Evolutionary conservation across 2,888 invertebrate genomes (phyloP).

Genomic region (Trichopoda pennipes): DNA sequence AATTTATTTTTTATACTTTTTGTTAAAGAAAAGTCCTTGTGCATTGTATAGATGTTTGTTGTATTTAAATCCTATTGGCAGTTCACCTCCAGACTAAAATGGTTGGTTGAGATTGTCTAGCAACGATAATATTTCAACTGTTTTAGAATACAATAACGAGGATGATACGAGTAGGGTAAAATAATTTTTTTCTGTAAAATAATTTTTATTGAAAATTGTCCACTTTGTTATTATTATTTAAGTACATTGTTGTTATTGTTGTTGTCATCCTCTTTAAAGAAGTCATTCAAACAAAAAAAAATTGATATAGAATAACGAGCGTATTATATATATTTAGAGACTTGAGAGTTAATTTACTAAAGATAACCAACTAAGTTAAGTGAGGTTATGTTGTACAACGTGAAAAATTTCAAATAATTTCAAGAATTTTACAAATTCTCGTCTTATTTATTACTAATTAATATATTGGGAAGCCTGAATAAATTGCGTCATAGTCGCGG

Average conservation of each 20-base stretch:
- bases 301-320: conserved; percentile 57
- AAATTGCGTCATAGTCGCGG: too few species aligned
- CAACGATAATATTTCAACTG: conserved; percentile 3
- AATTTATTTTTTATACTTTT: too few species aligned
- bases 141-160: not conserved
- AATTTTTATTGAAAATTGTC: conserved; percentile 56
- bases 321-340: conserved; percentile 26
- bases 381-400: too few species aligned
- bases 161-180: conserved; percentile 40
- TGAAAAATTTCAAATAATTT: too few species aligned
- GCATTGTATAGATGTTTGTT: conserved; percentile 19
- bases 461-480: too few species aligned
- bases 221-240: conserved; percentile 57
- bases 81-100: conserved; percentile 9
- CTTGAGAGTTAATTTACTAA: not conserved
- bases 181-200: conserved; percentile 38
- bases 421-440: too few species aligned
- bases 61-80: conserved; percentile 61
- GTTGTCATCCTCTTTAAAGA: conserved; percentile 36
- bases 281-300: conserved; percentile 56
- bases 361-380: conserved; percentile 20
- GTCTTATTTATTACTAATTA: too few species aligned
- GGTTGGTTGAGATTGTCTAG: conserved; percentile 33
- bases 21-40: conserved; percentile 1
- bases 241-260: conserved; percentile 49